Conservation (phyloP, 2,888 invertebrate genomes). For the Bellardia pandia region DNA sequence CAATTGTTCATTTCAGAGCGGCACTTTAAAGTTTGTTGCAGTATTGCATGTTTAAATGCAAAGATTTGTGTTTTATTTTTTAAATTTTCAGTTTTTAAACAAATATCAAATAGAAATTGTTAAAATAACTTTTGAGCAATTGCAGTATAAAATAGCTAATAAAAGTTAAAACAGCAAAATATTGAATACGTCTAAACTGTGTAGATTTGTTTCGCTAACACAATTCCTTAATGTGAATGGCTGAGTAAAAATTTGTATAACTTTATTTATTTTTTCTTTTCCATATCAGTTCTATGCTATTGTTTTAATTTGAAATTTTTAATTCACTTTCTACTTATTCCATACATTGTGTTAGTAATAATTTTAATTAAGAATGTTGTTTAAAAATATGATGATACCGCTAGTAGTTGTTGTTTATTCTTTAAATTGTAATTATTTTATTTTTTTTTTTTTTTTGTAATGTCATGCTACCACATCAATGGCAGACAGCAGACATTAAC, state of each 20-base stretch:
- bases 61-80: not conserved
- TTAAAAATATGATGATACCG: not conserved
- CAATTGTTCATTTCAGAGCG: not conserved
- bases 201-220: not conserved
- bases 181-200: not conserved
- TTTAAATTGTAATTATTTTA: not conserved
- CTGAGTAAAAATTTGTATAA: not conserved
- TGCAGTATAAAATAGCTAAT: not conserved
- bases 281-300: too few relatives aligned
- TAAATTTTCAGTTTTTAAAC: not conserved
- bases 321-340: not conserved
- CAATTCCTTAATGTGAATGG: not conserved
- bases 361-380: not conserved
- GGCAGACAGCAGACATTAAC: constrained; percentile 33
- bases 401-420: too few relatives aligned
- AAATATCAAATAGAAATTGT: not conserved
- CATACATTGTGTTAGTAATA: not conserved
- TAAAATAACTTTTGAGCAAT: not conserved
- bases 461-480: constrained; percentile 43
- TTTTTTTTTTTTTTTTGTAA: constrained; percentile 14
- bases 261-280: not conserved
- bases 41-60: not conserved
- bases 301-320: not conserved
- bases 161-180: not conserved
- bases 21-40: not conserved